Conservation (phyloP, 2,113 vertebrate species). For the Anthoscopus minutus region DNA sequence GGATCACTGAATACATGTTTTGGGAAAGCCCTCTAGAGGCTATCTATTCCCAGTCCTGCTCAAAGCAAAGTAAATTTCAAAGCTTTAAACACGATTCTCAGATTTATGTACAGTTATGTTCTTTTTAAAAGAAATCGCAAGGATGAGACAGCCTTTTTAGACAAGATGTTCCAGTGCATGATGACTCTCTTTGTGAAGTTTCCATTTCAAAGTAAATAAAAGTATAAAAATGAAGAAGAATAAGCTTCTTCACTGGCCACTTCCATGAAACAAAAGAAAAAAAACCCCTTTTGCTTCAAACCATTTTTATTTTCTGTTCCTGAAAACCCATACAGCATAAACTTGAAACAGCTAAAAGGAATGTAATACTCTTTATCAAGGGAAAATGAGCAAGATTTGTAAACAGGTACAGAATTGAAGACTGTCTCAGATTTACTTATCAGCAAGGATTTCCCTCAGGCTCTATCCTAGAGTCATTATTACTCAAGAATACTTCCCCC, state of each 20-base stretch:
- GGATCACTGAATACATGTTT: not conserved
- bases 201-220: not conserved
- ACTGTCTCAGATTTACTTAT: not conserved
- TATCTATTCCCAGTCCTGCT: not conserved
- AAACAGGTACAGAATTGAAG: not conserved
- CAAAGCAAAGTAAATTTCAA: not conserved
- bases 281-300: not conserved
- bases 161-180: not conserved
- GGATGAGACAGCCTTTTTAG: not conserved
- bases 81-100: not conserved
- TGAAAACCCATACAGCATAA: not conserved
- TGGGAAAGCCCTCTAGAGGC: not conserved
- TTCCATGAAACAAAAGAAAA: not conserved
- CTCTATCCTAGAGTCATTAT: not conserved
- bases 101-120: not conserved
- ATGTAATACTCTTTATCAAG: not conserved
- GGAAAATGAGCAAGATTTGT: not conserved
- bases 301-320: not conserved
- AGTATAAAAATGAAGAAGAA: not conserved
- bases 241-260: not conserved
- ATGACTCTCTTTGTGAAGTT: not conserved
- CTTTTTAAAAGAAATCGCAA: not conserved
- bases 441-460: not conserved
- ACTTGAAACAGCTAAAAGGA: not conserved
- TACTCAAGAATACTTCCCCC: not conserved